Conservation (phyloP, 2,113 vertebrate species). For the Trematomus loennbergii region DNA sequence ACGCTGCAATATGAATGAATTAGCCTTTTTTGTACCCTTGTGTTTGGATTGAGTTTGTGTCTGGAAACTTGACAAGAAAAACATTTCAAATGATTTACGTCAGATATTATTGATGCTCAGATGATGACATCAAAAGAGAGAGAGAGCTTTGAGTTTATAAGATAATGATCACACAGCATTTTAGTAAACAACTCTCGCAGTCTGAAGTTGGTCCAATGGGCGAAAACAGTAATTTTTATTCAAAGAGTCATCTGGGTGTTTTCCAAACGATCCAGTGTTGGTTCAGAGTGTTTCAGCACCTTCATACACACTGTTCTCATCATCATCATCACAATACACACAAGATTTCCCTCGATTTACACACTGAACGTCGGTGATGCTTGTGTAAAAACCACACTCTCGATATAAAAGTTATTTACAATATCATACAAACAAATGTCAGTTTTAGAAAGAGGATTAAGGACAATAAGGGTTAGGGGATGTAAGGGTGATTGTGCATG, state of each 20-base stretch:
- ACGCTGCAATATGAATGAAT: not conserved
- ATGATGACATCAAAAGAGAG: not conserved
- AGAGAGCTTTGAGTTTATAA: not conserved
- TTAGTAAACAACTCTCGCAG: not conserved
- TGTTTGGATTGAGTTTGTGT: not conserved
- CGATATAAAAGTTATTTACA: conserved; percentile 80
- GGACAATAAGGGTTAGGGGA: not conserved
- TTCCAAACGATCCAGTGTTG: conserved; percentile 18
- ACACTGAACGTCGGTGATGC: conserved; percentile 49
- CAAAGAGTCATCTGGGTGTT: conserved; percentile 17
- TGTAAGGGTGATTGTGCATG: conserved; percentile 33
- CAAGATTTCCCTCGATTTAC: conserved; percentile 15
- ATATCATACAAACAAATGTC: conserved; percentile 73
- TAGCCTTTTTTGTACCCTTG: not conserved
- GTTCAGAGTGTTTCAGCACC: conserved; percentile 32
- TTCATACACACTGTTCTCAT: conserved; percentile 38
- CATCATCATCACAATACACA: conserved; percentile 25
- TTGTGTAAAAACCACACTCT: conserved; percentile 69
- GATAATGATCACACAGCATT: not conserved
- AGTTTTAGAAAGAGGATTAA: conserved; percentile 53
- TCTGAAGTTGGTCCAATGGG: not conserved
- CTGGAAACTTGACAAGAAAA: not conserved
- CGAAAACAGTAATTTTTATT: not conserved
- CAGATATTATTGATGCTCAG: not conserved
- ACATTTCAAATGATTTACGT: not conserved